These are phyloP conservation scores for Channa striata DNA, from an alignment of 2,797 vertebrate genomes.

Conservation along the genomic window DNA sequence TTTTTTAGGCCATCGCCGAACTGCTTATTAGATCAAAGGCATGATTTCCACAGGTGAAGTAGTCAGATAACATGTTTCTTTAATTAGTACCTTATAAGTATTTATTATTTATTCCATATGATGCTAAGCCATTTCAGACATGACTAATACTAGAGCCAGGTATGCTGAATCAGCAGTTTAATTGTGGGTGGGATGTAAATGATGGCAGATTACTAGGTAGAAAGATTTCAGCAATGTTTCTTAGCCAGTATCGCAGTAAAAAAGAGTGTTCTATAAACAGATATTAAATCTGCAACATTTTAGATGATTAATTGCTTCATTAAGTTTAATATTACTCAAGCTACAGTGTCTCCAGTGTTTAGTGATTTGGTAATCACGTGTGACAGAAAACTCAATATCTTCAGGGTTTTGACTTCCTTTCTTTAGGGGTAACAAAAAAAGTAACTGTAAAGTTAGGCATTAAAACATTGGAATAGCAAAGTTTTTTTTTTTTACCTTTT, in stretches of 20 bases:
- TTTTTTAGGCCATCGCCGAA: not conserved
- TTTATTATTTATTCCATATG: not conserved
- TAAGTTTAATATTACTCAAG: too few relatives aligned
- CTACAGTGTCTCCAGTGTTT: too few relatives aligned
- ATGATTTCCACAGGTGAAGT: not conserved
- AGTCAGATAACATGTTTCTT: slow-evolving; percentile 12
- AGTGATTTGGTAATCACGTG: too few relatives aligned
- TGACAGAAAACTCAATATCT: too few relatives aligned
- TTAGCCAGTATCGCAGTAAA: too few relatives aligned
- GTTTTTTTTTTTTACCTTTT: too few relatives aligned
- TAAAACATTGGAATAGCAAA: too few relatives aligned
- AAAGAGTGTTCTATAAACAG: too few relatives aligned
- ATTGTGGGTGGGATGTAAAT: not conserved
- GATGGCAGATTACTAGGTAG: not conserved
- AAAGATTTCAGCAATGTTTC: not conserved
- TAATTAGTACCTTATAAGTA: not conserved
- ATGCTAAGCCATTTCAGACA: slow-evolving; percentile 6
- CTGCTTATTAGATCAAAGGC: slow-evolving; percentile 34
- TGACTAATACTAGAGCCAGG: not conserved
- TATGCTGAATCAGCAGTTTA: not conserved
- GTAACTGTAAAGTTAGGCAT: too few relatives aligned
- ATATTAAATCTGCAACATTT: not conserved
- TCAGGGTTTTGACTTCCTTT: too few relatives aligned
- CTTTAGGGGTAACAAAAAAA: too few relatives aligned
- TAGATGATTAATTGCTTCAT: not conserved